Conservation (phyloP, 2,797 vertebrate species). For the Staurois parvus region DNA sequence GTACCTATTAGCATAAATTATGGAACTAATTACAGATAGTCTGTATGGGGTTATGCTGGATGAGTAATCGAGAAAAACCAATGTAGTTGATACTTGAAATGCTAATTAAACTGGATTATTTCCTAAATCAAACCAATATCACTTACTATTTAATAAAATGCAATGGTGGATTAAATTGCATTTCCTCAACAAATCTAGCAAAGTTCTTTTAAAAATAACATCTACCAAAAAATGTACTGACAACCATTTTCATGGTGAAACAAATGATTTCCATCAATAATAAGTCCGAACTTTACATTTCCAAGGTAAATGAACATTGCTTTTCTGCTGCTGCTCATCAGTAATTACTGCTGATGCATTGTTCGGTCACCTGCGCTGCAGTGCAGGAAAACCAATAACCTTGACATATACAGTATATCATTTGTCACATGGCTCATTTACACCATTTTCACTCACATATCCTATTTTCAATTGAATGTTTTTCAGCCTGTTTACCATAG, state of each 20-base stretch:
- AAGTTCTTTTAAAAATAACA: background rate
- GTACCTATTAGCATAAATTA: background rate
- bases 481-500: background rate
- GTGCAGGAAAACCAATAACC: slow-evolving; percentile 37
- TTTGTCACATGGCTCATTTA: slow-evolving; percentile 43
- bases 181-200: background rate
- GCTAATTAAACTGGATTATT: too few species aligned
- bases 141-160: background rate
- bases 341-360: slow-evolving; percentile 42
- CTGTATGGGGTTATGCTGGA: too few species aligned
- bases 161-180: background rate
- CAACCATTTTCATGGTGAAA: background rate
- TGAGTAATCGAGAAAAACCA: too few species aligned
- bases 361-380: slow-evolving; percentile 21
- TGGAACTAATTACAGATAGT: too few species aligned
- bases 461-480: slow-evolving; percentile 9
- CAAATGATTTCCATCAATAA: background rate
- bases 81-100: too few species aligned
- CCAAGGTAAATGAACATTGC: background rate
- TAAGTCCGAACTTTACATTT: background rate
- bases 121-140: too few species aligned
- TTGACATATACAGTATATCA: slow-evolving; percentile 37
- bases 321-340: slow-evolving; percentile 5
- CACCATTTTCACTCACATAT: slow-evolving; percentile 18
- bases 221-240: background rate